phyloP scores from a whole-genome alignment of 1,140 invertebrate genomes.

The Eurosta solidaginis region DNA sequence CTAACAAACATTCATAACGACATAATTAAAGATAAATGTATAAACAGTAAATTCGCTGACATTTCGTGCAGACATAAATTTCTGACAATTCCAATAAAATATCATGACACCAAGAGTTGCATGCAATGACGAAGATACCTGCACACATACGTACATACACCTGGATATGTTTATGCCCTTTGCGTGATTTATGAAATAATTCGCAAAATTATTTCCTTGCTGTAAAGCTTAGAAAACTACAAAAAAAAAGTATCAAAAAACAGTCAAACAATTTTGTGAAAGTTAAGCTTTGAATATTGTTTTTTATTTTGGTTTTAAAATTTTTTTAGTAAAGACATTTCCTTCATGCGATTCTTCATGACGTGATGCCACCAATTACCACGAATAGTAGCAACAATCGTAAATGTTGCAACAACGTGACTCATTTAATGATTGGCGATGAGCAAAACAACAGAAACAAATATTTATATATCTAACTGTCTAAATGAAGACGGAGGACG shows the following conservation, averaged over 20 bases:
- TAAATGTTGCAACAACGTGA: constrained; percentile 21
- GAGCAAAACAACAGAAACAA: too few relatives aligned
- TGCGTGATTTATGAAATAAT: background rate
- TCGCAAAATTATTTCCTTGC: background rate
- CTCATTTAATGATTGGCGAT: background rate
- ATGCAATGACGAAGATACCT: constrained; percentile 8
- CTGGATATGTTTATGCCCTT: background rate
- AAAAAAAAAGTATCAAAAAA: background rate
- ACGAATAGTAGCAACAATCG: constrained; percentile 7
- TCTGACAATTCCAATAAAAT: constrained; percentile 7
- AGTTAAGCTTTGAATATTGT: background rate
- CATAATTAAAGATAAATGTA: background rate
- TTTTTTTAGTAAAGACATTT: constrained; percentile 21
- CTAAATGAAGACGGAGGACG: background rate
- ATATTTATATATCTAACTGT: background rate
- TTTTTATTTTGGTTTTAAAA: background rate
- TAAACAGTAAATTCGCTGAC: background rate
- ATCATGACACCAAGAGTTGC: background rate
- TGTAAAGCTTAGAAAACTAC: background rate
- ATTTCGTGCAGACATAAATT: constrained; percentile 2
- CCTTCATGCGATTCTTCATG: background rate
- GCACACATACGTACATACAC: too few relatives aligned
- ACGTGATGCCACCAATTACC: constrained; percentile 17
- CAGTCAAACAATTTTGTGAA: too few relatives aligned
- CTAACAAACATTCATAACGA: background rate